Evolutionary conservation across 1,140 invertebrate species (phyloP).

Genomic region (roundworm (Caenorhabditis elegans)): DNA sequence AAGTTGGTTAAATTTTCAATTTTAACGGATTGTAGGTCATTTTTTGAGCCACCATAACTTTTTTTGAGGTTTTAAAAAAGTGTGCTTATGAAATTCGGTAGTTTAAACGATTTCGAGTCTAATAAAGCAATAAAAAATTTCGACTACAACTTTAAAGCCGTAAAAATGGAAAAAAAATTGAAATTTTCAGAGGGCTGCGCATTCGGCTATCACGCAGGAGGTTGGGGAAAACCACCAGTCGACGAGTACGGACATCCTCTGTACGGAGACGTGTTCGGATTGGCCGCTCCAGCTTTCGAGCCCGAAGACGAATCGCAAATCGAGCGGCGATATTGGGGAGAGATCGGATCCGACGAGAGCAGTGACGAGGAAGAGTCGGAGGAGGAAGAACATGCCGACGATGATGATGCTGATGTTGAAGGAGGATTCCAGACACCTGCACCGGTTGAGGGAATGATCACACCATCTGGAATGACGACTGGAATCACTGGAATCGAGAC

Average conservation of each 20-base stretch:
- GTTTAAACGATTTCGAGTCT: no score
- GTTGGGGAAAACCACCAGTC: slow-evolving; percentile 99
- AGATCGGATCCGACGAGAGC: slow-evolving; percentile 82
- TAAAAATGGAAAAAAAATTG: background rate
- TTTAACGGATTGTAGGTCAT: no score
- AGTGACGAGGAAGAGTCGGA: slow-evolving; percentile 78
- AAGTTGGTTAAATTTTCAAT: no score
- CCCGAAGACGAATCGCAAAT: slow-evolving; percentile 79
- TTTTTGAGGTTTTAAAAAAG: no score
- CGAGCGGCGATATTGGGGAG: slow-evolving; percentile 91
- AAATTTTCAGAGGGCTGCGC: slow-evolving; percentile 92
- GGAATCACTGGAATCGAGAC: slow-evolving; percentile 90
- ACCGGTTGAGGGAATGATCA: slow-evolving; percentile 73
- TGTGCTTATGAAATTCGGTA: no score
- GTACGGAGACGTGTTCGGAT: slow-evolving; percentile 97
- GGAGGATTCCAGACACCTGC: slow-evolving; percentile 52
- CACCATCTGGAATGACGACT: slow-evolving; percentile 90
- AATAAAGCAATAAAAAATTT: no score
- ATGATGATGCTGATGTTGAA: slow-evolving; percentile 58
- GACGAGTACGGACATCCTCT: slow-evolving; percentile 95
- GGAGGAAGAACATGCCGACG: slow-evolving; percentile 72
- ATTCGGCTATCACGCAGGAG: slow-evolving; percentile 97
- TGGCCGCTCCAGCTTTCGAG: slow-evolving; percentile 52
- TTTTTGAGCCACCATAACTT: no score
- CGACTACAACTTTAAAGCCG: no score